Percentiles rank a stretch among this genome's conserved stretches.
phyloP scores from a whole-genome alignment of 2,113 vertebrate genomes.

The Bos javanicus region DNA sequence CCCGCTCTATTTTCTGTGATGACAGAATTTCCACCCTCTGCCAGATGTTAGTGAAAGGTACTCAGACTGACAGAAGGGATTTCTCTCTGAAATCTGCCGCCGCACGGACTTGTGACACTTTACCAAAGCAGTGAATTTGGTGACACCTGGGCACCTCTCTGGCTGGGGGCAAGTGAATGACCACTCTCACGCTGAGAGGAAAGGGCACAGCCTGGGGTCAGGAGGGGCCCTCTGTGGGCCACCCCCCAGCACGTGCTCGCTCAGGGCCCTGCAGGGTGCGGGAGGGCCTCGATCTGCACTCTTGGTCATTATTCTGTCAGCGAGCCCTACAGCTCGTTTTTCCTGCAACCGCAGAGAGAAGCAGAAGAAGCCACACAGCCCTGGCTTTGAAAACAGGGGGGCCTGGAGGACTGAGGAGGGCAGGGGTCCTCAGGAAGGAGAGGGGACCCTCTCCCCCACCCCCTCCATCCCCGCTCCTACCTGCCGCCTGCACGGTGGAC shows the following conservation, averaged over 20 bases:
- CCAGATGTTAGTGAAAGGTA: background rate
- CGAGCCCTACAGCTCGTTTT: accelerated
- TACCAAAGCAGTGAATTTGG: background rate
- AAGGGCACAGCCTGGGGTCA: too few relatives aligned
- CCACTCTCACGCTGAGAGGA: background rate
- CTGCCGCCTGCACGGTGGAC: constrained; percentile 63
- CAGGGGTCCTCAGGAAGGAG: background rate
- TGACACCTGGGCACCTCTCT: background rate
- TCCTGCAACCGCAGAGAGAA: background rate
- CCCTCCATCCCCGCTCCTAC: constrained; percentile 7
- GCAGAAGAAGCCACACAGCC: background rate
- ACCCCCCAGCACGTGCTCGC: background rate
- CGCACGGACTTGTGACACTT: background rate
- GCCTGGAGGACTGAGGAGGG: background rate
- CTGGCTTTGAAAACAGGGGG: background rate
- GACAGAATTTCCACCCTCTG: background rate
- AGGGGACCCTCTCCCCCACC: background rate
- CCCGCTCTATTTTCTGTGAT: background rate
- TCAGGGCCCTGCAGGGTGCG: background rate
- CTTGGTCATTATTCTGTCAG: background rate
- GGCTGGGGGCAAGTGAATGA: background rate
- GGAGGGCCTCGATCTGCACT: background rate
- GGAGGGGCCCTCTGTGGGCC: background rate
- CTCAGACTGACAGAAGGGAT: background rate
- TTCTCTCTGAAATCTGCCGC: background rate